phyloP scores from a whole-genome alignment of 2,113 vertebrate species.

The Porphyrio hochstetteri region DNA sequence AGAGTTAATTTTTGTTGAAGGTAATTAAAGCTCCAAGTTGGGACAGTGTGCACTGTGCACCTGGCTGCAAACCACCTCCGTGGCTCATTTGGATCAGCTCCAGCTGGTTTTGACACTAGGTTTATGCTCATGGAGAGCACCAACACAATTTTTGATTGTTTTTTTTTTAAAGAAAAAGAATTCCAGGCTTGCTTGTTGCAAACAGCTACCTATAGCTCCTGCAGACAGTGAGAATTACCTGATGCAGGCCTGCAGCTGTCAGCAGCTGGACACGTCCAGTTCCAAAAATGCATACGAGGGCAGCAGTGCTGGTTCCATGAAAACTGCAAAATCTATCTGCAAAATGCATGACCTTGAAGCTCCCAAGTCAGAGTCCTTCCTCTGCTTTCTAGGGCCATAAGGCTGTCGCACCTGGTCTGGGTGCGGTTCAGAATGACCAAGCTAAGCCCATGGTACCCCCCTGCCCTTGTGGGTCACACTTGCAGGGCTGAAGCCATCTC shows the following conservation, averaged over 20 bases:
- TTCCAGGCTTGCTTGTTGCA: neutral
- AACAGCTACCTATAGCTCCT: neutral
- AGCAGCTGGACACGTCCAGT: neutral
- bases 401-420: neutral
- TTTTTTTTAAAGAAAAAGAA: neutral
- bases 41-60: neutral
- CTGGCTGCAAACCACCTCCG: neutral
- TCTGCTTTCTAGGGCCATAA: neutral
- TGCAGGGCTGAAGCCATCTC: neutral
- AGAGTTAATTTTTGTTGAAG: neutral
- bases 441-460: neutral
- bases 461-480: fast-evolving
- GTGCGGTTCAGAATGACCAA: neutral
- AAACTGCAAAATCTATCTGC: neutral
- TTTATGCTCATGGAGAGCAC: neutral
- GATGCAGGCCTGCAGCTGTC: neutral
- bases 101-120: neutral
- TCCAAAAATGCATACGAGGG: neutral
- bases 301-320: fast-evolving
- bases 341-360: fast-evolving
- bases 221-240: neutral
- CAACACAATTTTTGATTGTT: neutral
- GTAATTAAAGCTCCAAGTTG: neutral
- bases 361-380: neutral
- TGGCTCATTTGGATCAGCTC: neutral